Conservation (phyloP, 2,797 vertebrate genomes). For the Neosilurus mollespiculum region DNA sequence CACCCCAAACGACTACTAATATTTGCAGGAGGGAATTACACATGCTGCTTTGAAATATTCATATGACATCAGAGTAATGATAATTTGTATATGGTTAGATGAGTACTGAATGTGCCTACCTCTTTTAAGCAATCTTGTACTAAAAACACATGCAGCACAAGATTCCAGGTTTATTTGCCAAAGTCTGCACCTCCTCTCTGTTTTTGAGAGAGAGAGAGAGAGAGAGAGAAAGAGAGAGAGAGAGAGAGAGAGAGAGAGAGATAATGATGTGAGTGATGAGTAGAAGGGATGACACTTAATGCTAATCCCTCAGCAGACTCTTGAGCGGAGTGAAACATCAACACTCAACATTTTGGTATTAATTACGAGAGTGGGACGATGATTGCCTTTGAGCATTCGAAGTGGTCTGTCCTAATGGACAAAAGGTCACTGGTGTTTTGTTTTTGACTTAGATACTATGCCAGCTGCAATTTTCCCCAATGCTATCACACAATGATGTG, state of each 20-base stretch:
- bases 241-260: too few species aligned
- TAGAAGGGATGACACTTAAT: constrained; percentile 56
- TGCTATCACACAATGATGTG: not conserved
- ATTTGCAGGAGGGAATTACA: not conserved
- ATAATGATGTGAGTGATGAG: not conserved
- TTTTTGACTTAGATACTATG: constrained; percentile 34
- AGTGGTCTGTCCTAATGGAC: constrained; percentile 39
- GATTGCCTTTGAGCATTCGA: constrained; percentile 40
- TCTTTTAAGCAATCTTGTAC: constrained; percentile 4
- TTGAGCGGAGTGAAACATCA: constrained; percentile 58
- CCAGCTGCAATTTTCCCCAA: constrained; percentile 14
- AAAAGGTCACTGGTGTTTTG: constrained; percentile 24
- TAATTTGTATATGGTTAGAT: not conserved
- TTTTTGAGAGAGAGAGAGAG: not conserved
- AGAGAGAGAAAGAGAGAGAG: too few species aligned
- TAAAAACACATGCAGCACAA: not conserved
- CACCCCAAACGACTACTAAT: not conserved
- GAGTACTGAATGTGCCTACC: not conserved
- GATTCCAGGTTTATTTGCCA: constrained; percentile 28
- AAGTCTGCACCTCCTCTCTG: constrained; percentile 9
- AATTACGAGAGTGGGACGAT: constrained; percentile 49
- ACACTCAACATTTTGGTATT: constrained; percentile 55
- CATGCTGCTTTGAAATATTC: not conserved
- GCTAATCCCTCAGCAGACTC: constrained; percentile 61
- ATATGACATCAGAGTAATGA: constrained; percentile 10